phyloP scores from a whole-genome alignment of 2,888 invertebrate genomes.

The Platycheirus rosarum region DNA sequence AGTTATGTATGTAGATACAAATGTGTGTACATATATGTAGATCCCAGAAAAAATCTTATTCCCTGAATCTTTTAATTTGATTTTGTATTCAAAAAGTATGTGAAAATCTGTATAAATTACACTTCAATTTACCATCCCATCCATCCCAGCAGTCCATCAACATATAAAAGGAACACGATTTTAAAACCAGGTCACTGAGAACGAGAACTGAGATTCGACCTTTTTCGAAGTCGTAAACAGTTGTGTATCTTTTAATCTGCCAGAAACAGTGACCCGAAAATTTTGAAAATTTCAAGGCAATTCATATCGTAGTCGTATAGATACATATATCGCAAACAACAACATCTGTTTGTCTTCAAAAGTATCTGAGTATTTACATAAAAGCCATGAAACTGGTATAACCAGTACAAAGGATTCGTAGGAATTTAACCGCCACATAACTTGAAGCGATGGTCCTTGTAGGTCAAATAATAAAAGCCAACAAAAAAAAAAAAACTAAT shows the following conservation, averaged over 20 bases:
- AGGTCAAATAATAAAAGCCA: conserved; percentile 64
- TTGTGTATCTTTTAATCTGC: conserved; percentile 24
- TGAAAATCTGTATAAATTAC: too few relatives aligned
- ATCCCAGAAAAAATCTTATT: too few relatives aligned
- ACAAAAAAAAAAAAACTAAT: conserved; percentile 22
- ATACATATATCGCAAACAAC: conserved; percentile 22
- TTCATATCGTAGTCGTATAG: conserved; percentile 17
- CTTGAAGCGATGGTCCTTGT: conserved; percentile 60
- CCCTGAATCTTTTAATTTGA: too few relatives aligned
- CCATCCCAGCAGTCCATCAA: not conserved
- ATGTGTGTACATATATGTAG: too few relatives aligned
- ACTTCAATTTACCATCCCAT: not conserved
- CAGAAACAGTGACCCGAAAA: conserved; percentile 34
- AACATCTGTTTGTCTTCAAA: conserved; percentile 6
- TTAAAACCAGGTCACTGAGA: conserved; percentile 6
- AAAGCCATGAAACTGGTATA: conserved; percentile 36
- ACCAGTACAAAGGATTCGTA: conserved; percentile 60
- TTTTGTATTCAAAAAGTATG: too few relatives aligned
- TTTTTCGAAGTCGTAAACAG: conserved; percentile 3
- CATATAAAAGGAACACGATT: not conserved
- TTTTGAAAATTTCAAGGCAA: conserved; percentile 8
- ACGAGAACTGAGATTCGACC: conserved; percentile 8
- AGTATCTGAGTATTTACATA: conserved; percentile 3
- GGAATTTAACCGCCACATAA: conserved; percentile 72
- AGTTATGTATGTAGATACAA: too few relatives aligned